Evolutionary conservation across 2,113 vertebrate species (phyloP).

Genomic region (Bambusicola thoracicus): DNA sequence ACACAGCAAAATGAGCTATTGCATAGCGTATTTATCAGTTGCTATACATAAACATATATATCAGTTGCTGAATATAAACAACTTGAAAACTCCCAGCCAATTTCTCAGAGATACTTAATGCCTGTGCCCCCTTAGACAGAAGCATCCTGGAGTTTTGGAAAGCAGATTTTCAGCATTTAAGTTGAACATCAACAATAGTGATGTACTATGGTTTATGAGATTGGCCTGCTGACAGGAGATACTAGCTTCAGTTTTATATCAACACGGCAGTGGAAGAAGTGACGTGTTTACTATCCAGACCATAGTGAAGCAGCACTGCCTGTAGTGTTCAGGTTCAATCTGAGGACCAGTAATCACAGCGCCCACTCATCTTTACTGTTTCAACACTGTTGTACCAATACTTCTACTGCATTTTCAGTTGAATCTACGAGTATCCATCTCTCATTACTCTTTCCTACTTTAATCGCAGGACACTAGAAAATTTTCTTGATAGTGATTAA

Average conservation of each 20-base stretch:
- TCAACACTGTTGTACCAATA: not conserved
- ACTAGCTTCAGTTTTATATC: not conserved
- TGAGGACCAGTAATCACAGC: not conserved
- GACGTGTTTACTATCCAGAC: not conserved
- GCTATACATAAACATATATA: no score
- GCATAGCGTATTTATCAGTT: not conserved
- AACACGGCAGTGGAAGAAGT: not conserved
- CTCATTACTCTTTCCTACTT: not conserved
- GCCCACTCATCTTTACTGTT: not conserved
- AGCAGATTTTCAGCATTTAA: not conserved
- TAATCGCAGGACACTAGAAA: not conserved
- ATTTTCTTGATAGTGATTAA: not conserved
- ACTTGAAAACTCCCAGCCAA: not conserved
- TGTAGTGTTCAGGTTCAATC: not conserved
- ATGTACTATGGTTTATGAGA: not conserved
- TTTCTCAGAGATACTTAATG: not conserved
- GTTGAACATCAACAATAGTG: not conserved
- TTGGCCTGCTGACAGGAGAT: not conserved
- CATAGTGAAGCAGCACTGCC: not conserved
- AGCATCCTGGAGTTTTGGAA: not conserved
- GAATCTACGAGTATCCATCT: not conserved
- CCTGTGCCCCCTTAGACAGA: not conserved
- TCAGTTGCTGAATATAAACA: rapidly evolving
- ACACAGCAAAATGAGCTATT: not conserved
- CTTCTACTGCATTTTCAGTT: not conserved